Evolutionary conservation across 2,888 invertebrate genomes (phyloP), one percentile per base, ranked within the genome.

Genomic region (Pheosia tremula): DNA sequence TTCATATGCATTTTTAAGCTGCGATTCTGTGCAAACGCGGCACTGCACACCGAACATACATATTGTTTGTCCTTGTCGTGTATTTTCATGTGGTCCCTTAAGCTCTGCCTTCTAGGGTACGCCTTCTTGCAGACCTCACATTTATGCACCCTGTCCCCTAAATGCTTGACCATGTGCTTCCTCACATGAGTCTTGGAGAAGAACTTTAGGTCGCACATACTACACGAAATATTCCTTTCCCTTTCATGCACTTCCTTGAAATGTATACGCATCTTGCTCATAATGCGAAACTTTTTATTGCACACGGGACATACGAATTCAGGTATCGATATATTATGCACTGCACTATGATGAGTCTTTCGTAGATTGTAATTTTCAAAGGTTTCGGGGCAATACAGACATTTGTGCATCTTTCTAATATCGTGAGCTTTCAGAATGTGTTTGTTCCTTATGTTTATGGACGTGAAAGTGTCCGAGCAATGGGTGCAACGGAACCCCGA

Each of bases 141-240:
- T 39, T 89, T 84, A 38, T 92, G 88, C 1, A 89, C 83, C 49
- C 88, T 87, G 39, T 93, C 93, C 0, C 94, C 94, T 0, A 86
- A 86, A 74, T 95, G 95, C 41, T 89, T 93, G 0, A 94, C 72
- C 91, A 94, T 93, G 59, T 95, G 95, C 38, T 93, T 92, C 43
- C 92, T 90, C 0, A 95, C 86, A 54, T 92, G 93, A 0, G 91
- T 90, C 4, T 84, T 89, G 0, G 94, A 94, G 59, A 94, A 94
- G 68, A 95, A 95, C 60, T 85, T 89, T 50, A 90, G 90, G 0
- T 92, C 94, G 62, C 95, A 95, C 64, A 94, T 80, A 0, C 87
- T 71, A 57, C 95, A 95, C 0, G 87, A 66, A 56, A 87, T 94
- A 57, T 93, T 89, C 73, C 87, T 91, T 74, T 93, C 93, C 3